Evolutionary conservation across 2,888 invertebrate species (phyloP), one percentile per base, ranked within the genome.

Genomic region (Ochropacha duplaris): DNA sequence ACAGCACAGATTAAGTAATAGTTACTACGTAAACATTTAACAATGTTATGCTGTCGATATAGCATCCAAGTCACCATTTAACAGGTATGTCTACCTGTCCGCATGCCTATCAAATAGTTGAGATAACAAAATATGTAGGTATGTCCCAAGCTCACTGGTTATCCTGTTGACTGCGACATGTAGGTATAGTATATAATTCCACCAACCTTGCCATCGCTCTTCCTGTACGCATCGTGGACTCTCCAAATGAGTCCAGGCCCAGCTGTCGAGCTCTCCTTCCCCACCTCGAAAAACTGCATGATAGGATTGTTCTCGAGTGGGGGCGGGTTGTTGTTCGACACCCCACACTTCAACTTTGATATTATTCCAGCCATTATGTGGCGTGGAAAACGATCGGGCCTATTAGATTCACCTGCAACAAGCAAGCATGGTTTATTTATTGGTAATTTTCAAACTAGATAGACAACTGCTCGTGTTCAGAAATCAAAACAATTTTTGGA

Each of bases 221-320:
- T 98, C 72, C 97, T 94, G 78, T 95, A 96, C 1, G 97, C 98
- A 71, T 98, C 98, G 84, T 97, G 97, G 65, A 99, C 96, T 78
- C 96, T 96, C 99, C 99, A 99, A 52, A 97, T 95, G 68, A 97
- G 94, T 75, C 98, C 98, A 0, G 98, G 98, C 0, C 99, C 99
- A 1, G 96, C 96, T 59, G 95, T 95, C 58, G 95, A 95, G 56
- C 94, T 93, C 81, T 97, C 97, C 76, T 96, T 96, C 56, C 97
- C 97, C 66, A 98, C 95, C 71, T 97, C 97, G 87, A 96, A 99
- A 88, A 95, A 96, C 79, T 97, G 96, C 80, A 96, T 94, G 78
- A 99, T 98, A 44, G 98, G 98, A 88, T 97, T 97, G 73, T 94
- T 94, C 76, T 96, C 96, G 65, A 86, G 55, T 0, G 81, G 78